phyloP scores from a whole-genome alignment of 2,797 vertebrate genomes.

The Anomalospiza imberbis region DNA sequence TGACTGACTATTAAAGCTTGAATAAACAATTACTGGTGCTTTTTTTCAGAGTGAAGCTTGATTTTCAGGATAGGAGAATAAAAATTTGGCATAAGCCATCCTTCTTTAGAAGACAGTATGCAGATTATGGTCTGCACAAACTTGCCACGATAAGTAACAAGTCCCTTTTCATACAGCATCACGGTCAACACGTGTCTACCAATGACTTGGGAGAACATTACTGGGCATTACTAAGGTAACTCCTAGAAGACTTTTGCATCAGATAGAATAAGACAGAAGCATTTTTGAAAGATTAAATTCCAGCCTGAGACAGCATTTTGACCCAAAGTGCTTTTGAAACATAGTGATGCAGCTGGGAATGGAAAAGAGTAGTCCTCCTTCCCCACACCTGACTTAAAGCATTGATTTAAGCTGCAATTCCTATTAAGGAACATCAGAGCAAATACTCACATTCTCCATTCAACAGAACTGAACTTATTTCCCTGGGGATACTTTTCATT shows the following conservation, averaged over 20 bases:
- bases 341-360: neutral
- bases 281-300: neutral
- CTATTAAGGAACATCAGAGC: neutral
- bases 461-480: neutral
- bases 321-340: neutral
- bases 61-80: neutral
- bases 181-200: accelerated
- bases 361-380: neutral
- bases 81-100: neutral
- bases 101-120: neutral
- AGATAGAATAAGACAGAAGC: neutral
- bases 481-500: neutral
- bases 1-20: neutral
- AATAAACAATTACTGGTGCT: neutral
- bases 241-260: neutral
- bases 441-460: neutral
- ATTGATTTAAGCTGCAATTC: neutral
- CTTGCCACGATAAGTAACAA: neutral
- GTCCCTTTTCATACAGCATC: neutral
- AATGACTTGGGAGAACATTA: neutral
- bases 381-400: neutral
- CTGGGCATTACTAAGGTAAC: neutral
- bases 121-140: neutral
- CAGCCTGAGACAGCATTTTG: neutral
- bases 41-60: neutral